Base-by-base conservation (phyloP, 2,888 invertebrate genomes). In the Urechis unicinctus region DNA sequence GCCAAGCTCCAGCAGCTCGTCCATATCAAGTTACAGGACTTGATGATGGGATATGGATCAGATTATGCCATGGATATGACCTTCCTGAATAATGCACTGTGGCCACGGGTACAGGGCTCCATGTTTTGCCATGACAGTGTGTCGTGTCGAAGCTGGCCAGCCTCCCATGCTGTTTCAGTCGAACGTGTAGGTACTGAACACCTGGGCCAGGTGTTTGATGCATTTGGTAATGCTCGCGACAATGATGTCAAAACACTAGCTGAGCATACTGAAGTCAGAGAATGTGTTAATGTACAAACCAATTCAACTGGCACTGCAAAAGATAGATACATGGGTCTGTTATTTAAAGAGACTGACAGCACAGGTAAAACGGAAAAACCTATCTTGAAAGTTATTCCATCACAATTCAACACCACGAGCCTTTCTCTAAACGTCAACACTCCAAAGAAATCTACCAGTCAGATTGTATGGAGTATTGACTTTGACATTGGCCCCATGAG, bases 101-200 rank as follows among this genome's bases (percentile, higher is more conserved):
- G 61, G 61, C 59, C 55, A 21, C 42, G 44, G 31, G 55, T 61
- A 28, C 31, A 57, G 42, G 30, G 6, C 13, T 24, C 24, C 28
- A 44, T 54, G 1, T 50, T 30, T 45, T 61, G 61, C 47, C 59
- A 61, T 53, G 61, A 61, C 56, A 61, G 61, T 36, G 49, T 57
- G 17, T 61, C 61, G 3, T 61, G 61, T 26, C 45, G 22, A 3
- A 31, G 41, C 3, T 61, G 61, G 61, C 24, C 49, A 22, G 31
- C 44, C 24, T 36, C 56, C 9, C 48, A 53, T 17, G 58, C 61
- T 13, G 58, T 61, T 44, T 58, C 61, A 21, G 48, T 52, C 22
- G 24, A n/a, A 1, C 48, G 61, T 43, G 26, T 47, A 6, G 58
- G 61, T 21, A 55, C 56, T 3, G 58, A 61, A 42, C 59, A 61